These are phyloP conservation scores for Emmelina monodactyla DNA, from an alignment of 2,888 invertebrate species.

Conservation along the genomic window DNA sequence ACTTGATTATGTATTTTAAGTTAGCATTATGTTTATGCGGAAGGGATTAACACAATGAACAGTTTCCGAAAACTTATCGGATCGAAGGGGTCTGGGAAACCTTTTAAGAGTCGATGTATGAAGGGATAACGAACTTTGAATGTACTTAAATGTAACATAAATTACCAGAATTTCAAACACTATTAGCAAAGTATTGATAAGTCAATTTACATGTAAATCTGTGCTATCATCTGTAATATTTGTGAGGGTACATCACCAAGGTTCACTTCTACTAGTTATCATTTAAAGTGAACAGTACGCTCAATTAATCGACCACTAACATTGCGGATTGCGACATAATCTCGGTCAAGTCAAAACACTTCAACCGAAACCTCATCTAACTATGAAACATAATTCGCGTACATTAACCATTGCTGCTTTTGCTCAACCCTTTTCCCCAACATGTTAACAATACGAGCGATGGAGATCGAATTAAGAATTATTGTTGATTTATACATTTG, in stretches of 20 bases:
- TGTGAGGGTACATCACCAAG: too few relatives aligned
- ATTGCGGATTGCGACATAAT: slow-evolving; percentile 28
- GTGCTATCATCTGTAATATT: too few relatives aligned
- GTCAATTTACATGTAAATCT: too few relatives aligned
- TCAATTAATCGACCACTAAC: slow-evolving; percentile 43
- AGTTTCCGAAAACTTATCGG: too few relatives aligned
- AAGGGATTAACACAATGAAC: too few relatives aligned
- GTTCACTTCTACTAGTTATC: too few relatives aligned
- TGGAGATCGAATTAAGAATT: neutral
- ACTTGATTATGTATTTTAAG: slow-evolving; percentile 29
- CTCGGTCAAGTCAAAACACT: slow-evolving; percentile 20
- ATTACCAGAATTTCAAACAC: too few relatives aligned
- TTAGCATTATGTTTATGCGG: slow-evolving; percentile 20
- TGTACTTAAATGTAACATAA: too few relatives aligned
- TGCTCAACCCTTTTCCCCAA: neutral
- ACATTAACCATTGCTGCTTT: slow-evolving; percentile 21
- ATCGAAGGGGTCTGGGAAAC: too few relatives aligned
- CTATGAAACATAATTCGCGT: slow-evolving; percentile 2
- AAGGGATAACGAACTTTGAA: too few relatives aligned
- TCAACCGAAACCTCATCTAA: slow-evolving; percentile 9
- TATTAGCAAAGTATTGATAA: too few relatives aligned
- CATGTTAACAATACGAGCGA: neutral
- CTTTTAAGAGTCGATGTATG: too few relatives aligned
- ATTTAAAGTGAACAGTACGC: slow-evolving; percentile 34
- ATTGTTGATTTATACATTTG: neutral